phyloP scores from a whole-genome alignment of 2,888 invertebrate species.

The Apamea sordens region DNA sequence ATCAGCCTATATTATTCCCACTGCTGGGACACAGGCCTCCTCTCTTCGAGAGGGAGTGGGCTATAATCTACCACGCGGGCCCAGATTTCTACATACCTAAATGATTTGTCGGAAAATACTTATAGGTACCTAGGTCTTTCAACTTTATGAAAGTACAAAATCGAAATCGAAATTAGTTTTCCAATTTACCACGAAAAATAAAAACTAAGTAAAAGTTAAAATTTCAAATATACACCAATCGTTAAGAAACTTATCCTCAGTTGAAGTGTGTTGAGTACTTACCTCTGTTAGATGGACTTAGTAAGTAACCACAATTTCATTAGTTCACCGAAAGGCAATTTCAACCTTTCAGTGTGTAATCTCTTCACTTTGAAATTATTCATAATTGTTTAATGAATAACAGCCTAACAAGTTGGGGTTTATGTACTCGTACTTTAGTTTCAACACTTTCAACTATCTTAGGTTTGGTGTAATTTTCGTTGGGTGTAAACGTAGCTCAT shows the following conservation, averaged over 20 bases:
- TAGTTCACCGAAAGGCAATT: constrained; percentile 7
- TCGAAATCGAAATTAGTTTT: background rate
- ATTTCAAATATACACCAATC: background rate
- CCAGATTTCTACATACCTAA: background rate
- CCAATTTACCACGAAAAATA: background rate
- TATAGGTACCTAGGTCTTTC: no score
- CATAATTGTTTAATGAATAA: constrained; percentile 10
- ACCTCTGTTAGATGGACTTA: background rate
- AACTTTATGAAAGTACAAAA: background rate
- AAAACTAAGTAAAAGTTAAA: background rate
- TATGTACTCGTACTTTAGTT: constrained; percentile 12
- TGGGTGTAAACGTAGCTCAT: constrained; percentile 16
- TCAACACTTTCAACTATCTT: constrained; percentile 33
- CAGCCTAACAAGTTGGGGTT: constrained; percentile 1
- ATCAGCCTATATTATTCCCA: no score
- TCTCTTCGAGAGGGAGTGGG: no score
- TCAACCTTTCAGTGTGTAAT: background rate
- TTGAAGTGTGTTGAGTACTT: no score
- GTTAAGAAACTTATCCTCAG: no score
- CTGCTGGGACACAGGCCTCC: no score
- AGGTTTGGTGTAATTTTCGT: constrained; percentile 15
- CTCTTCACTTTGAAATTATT: constrained; percentile 1
- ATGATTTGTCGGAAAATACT: background rate
- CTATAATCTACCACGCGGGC: no score
- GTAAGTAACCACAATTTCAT: constrained; percentile 1